A percentile compares a stretch with the other conserved stretches of the same genome.
Evolutionary conservation across 2,797 vertebrate genomes (phyloP).

Genomic region (Acridotheres tristis): DNA sequence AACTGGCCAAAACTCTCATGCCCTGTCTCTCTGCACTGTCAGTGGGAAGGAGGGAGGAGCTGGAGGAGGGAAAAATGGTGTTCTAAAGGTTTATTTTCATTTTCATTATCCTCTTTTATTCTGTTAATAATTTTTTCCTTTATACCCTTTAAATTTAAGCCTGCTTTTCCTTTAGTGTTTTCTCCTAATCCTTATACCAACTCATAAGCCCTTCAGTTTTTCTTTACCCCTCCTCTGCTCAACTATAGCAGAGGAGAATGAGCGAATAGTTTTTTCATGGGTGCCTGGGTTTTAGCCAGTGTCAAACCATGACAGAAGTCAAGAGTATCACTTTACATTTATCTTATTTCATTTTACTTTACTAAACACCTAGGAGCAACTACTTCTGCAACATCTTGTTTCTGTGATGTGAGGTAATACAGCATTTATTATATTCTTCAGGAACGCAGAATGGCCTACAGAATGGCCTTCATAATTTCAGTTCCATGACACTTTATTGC

Average conservation of each 20-base stretch:
- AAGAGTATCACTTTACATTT: not conserved
- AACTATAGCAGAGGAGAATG: not conserved
- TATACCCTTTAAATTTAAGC: not conserved
- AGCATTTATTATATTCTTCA: not conserved
- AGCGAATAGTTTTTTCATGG: not conserved
- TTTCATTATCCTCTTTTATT: not conserved
- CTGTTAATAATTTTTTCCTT: not conserved
- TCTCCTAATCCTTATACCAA: not conserved
- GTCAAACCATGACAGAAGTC: not conserved
- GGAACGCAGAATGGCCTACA: not conserved
- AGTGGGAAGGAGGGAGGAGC: not conserved
- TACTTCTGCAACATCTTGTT: not conserved
- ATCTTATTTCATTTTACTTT: not conserved
- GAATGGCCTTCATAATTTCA: not conserved
- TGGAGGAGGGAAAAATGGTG: too few relatives aligned
- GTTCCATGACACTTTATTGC: not conserved
- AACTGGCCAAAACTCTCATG: not conserved
- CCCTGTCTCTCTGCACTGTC: rapidly evolving
- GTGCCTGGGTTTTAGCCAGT: not conserved
- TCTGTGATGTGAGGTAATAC: not conserved
- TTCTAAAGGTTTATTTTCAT: not conserved
- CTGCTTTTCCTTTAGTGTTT: not conserved
- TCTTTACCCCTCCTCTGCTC: not conserved
- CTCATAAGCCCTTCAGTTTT: not conserved
- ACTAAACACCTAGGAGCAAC: not conserved